phyloP scores from a whole-genome alignment of 2,113 vertebrate species.

The Pangasianodon gigas region DNA sequence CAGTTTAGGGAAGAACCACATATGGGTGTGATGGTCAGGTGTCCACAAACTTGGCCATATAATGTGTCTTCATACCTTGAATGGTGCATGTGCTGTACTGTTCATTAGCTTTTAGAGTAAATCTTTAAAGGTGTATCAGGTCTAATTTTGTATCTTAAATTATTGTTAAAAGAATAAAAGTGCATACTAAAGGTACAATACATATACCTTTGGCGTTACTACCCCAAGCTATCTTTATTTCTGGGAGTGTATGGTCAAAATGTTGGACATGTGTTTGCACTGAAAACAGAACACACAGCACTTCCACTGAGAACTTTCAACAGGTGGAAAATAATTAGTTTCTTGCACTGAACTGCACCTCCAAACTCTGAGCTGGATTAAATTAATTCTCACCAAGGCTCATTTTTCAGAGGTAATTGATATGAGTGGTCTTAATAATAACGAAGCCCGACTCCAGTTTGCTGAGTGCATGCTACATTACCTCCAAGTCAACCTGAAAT shows the following conservation, averaged over 20 bases:
- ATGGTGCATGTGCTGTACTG: not conserved
- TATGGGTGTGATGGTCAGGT: not conserved
- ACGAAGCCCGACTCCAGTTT: constrained; percentile 14
- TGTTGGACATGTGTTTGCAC: not conserved
- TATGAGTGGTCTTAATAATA: constrained; percentile 13
- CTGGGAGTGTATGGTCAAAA: not conserved
- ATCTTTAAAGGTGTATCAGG: not conserved
- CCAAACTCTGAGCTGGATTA: not conserved
- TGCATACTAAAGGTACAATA: not conserved
- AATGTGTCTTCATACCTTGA: not conserved
- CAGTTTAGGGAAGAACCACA: not conserved
- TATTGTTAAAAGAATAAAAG: too few species aligned
- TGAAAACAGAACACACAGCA: not conserved
- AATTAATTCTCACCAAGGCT: not conserved
- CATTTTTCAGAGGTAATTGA: constrained; percentile 23
- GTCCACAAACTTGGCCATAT: not conserved
- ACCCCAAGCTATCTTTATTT: not conserved
- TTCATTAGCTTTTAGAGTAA: not conserved
- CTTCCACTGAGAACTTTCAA: not conserved
- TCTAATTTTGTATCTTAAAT: not conserved
- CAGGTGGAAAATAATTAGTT: not conserved
- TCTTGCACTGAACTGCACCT: not conserved
- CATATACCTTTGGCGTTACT: not conserved
- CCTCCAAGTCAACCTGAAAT: constrained; percentile 34
- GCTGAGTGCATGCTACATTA: constrained; percentile 35